Percentiles rank a stretch among this genome's conserved stretches.
These are phyloP conservation scores for Caenorhabditis sp. DNA, from an alignment of 2,888 invertebrate genomes.

Conservation along the genomic window DNA sequence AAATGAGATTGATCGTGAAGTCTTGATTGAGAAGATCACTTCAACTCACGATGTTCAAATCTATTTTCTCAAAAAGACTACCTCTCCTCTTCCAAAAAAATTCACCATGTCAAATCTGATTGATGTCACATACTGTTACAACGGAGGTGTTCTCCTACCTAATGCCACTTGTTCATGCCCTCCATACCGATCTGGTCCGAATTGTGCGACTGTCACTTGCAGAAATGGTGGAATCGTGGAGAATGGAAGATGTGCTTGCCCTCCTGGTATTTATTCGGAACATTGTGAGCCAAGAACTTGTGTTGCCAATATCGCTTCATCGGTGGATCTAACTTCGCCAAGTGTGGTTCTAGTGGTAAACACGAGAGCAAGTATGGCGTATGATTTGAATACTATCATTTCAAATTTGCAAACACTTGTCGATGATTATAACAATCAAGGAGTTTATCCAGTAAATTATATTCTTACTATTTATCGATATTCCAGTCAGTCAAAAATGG, in stretches of 20 bases:
- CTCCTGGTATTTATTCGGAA: slow-evolving; percentile 40
- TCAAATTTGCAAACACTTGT: slow-evolving; percentile 18
- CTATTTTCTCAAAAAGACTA: background rate
- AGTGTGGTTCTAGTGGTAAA: slow-evolving; percentile 34
- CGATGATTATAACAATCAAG: slow-evolving; percentile 20
- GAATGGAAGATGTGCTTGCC: slow-evolving; percentile 37
- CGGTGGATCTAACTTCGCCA: slow-evolving; percentile 31
- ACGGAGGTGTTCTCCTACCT: slow-evolving; percentile 41
- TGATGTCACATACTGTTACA: slow-evolving; percentile 25
- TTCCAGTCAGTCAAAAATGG: slow-evolving; percentile 6
- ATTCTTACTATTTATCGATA: slow-evolving; percentile 29
- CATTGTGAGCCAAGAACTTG: slow-evolving; percentile 43
- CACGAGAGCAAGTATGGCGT: slow-evolving; percentile 31
- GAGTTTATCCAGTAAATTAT: slow-evolving; percentile 18
- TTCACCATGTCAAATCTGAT: background rate
- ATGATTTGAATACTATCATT: slow-evolving; percentile 26
- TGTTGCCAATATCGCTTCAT: slow-evolving; percentile 19
- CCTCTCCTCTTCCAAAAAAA: background rate
- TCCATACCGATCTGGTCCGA: slow-evolving; percentile 33
- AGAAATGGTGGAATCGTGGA: slow-evolving; percentile 37
- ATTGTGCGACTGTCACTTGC: slow-evolving; percentile 34
- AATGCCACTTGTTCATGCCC: slow-evolving; percentile 45
- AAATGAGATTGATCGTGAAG: background rate
- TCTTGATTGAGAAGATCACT: background rate
- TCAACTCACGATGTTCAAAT: background rate